A percentile compares a stretch with the other conserved stretches of the same genome.
Conservation (phyloP, 1,140 invertebrate genomes). For the Theocolax elegans region DNA sequence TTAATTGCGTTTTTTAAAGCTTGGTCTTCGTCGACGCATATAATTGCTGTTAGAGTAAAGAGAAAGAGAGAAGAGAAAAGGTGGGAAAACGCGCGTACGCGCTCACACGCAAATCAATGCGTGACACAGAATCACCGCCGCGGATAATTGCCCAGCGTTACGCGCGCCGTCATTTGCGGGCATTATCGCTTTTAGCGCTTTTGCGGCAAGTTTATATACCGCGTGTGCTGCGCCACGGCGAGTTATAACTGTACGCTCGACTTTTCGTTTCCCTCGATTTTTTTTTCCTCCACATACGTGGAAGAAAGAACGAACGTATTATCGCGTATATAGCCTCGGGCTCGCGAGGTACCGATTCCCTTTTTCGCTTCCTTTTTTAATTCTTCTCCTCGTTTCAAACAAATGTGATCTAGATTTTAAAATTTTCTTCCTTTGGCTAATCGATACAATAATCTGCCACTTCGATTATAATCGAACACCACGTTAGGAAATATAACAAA, state of each 20-base stretch:
- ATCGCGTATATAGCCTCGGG: not conserved
- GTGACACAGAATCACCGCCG: conserved; percentile 32
- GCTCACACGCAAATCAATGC: conserved; percentile 22
- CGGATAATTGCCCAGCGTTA: conserved; percentile 17
- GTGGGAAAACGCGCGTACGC: not conserved
- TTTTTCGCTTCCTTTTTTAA: too few species aligned
- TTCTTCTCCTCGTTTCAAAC: too few species aligned
- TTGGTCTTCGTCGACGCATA: too few species aligned
- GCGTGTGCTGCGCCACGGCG: too few species aligned
- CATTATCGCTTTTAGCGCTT: conserved; percentile 56
- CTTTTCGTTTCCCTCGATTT: not conserved
- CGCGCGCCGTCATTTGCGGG: conserved; percentile 32
- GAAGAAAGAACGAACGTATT: too few species aligned
- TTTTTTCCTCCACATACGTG: not conserved
- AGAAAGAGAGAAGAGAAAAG: not conserved
- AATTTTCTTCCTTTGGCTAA: too few species aligned
- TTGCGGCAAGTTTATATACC: conserved; percentile 52
- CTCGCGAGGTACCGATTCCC: conserved; percentile 42
- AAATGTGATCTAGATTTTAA: too few species aligned
- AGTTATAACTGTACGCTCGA: conserved; percentile 15
- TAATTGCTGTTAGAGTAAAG: too few species aligned
- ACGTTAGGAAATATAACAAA: too few species aligned
- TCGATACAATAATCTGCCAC: too few species aligned
- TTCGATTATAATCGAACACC: too few species aligned
- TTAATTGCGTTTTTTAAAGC: too few species aligned